Evolutionary conservation across 2,888 invertebrate genomes (phyloP).

Genomic region (Xestoiulus laeticollis): DNA sequence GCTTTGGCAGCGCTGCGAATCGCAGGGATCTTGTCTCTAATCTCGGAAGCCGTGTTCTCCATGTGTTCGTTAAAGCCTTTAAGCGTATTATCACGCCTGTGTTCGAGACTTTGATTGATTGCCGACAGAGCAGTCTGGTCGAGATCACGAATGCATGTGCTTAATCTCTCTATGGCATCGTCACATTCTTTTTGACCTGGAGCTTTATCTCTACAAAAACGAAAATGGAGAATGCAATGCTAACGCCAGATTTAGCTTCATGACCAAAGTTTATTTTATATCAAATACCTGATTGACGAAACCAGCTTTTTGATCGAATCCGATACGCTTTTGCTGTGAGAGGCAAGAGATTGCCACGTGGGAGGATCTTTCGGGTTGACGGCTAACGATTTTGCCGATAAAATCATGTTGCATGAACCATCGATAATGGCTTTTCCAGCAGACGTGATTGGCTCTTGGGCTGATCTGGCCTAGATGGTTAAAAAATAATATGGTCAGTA

Average conservation of each 20-base stretch:
- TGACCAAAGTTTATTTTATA: neutral
- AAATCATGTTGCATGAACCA: slow-evolving; percentile 89
- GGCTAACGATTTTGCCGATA: slow-evolving; percentile 87
- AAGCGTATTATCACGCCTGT: slow-evolving; percentile 76
- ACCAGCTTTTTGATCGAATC: slow-evolving; percentile 96
- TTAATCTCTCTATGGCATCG: slow-evolving; percentile 79
- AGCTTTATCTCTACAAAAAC: slow-evolving; percentile 80
- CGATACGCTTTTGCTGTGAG: slow-evolving; percentile 93
- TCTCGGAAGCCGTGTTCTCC: slow-evolving; percentile 79
- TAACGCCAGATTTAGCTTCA: neutral
- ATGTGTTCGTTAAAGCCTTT: slow-evolving; percentile 81
- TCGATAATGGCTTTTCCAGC: slow-evolving; percentile 82
- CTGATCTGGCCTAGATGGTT: slow-evolving; percentile 71
- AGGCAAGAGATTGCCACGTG: slow-evolving; percentile 93
- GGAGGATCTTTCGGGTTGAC: slow-evolving; percentile 89
- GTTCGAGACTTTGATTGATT: slow-evolving; percentile 79
- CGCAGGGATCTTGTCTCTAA: slow-evolving; percentile 85
- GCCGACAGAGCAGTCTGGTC: slow-evolving; percentile 89
- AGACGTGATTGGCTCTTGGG: slow-evolving; percentile 87
- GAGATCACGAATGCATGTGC: slow-evolving; percentile 78
- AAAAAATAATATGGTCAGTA: neutral
- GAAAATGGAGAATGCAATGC: slow-evolving; percentile 48
- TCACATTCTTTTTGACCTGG: slow-evolving; percentile 97
- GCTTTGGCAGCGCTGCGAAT: slow-evolving; percentile 84
- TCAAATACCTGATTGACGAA: slow-evolving; percentile 79